Evolutionary conservation across 1,140 invertebrate genomes (phyloP), one percentile per base, ranked within the genome.

Genomic region (Aricia agestis): DNA sequence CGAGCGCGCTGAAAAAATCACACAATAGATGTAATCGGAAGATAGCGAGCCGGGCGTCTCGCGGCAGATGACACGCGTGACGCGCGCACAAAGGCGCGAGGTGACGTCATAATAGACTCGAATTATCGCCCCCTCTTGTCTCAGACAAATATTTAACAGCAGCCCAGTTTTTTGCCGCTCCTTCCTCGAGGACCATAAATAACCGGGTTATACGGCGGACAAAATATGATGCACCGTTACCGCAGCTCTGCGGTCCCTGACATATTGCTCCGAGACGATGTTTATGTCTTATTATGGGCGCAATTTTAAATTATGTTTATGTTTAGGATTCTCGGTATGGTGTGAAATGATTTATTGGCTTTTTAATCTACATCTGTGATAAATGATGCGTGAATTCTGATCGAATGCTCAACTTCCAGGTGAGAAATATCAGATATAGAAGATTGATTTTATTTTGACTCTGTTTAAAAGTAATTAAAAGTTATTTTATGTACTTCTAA

Each of bases 61-160:
- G 81, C 87, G 89, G 87, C 89, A 90, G 87, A 90, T 91, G 89
- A 91, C 89, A 91, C 83, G 87, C 80, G 84, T 89, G 89, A 91
- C 86, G 89, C 84, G 79, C 85, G 81, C 83, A 91, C 87, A 91
- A 91, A 90, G 87, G 87, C 87, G 89, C 88, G 84, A 91, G 90
- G 81, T 91, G 89, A 91, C 89, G 89, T 90, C 89, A 91, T 91
- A 91, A 91, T 91, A 89, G 84, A 86, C 85, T 89, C 89, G 89
- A 91, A 91, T 91, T 91, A 91, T 91, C 89, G 83, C 86, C 78
- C 87, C 87, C 87, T 89, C 89, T 91, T 89, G 89, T 91, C 89
- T 91, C 86, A 89, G 85, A 82, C 87, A 91, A 91, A 91, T 91
- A 91, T 91, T 91, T 91, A 91, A 88, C 85, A 88, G 79, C 85